A percentile compares a stretch with the other conserved stretches of the same genome.
phyloP scores from a whole-genome alignment of 2,797 vertebrate genomes.

The Falco concolor region DNA sequence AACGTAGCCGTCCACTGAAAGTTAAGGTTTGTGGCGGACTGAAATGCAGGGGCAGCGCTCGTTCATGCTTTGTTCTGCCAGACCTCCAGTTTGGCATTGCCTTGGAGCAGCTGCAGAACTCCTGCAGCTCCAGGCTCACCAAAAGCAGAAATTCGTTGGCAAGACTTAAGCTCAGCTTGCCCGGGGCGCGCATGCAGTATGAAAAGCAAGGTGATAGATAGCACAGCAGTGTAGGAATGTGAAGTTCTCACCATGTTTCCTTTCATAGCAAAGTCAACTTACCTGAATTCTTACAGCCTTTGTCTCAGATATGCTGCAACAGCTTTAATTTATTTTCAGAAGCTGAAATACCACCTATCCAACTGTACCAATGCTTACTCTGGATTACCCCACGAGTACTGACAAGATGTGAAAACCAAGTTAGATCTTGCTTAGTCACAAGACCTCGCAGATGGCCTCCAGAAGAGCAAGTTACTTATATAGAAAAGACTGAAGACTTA shows the following conservation, averaged over 20 bases:
- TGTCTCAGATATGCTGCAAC: neutral
- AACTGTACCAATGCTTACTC: neutral
- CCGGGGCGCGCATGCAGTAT: rapidly evolving
- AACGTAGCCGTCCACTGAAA: neutral
- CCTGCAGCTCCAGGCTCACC: neutral
- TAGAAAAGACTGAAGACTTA: neutral
- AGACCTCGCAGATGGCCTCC: neutral
- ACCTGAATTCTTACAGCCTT: neutral
- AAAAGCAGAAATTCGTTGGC: neutral
- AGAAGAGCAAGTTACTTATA: neutral
- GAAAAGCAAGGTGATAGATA: neutral
- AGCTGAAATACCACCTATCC: neutral
- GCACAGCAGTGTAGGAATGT: neutral
- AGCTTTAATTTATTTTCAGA: neutral
- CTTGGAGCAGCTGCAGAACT: neutral
- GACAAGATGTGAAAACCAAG: neutral
- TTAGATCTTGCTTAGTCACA: neutral
- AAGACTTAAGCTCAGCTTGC: neutral
- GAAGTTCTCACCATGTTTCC: neutral
- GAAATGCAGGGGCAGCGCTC: neutral
- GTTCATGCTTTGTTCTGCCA: neutral
- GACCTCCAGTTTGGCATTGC: neutral
- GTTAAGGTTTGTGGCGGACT: neutral
- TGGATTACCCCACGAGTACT: neutral
- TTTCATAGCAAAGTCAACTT: neutral